Conservation (phyloP, 2,113 vertebrate genomes). For the Heterochromis multidens region DNA sequence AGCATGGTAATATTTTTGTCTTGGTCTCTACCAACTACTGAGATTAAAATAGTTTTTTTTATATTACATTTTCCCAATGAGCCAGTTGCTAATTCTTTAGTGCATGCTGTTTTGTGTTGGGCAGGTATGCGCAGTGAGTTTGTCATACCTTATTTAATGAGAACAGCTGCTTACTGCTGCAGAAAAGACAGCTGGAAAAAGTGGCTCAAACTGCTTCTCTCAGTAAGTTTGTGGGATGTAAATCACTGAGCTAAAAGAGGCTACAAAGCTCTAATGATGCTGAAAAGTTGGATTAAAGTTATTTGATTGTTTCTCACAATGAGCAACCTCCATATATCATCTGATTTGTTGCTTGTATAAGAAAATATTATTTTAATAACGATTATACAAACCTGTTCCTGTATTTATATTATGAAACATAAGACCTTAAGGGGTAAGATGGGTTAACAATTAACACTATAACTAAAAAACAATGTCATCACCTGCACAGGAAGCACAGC, state of each 20-base stretch:
- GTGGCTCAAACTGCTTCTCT: neutral
- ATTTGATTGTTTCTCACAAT: neutral
- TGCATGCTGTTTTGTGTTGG: neutral
- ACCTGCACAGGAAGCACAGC: neutral
- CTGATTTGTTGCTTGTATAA: neutral
- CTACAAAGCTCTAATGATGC: neutral
- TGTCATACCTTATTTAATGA: neutral
- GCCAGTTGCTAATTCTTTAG: neutral
- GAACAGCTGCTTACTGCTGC: neutral
- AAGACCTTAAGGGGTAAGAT: neutral
- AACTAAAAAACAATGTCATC: neutral
- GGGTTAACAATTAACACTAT: neutral
- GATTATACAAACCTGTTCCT: neutral
- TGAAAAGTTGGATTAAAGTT: neutral
- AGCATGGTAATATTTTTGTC: neutral
- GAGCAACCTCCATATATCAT: neutral
- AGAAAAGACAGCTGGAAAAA: neutral
- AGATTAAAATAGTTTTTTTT: neutral
- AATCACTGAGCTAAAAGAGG: neutral
- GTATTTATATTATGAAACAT: neutral
- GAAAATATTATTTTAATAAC: neutral
- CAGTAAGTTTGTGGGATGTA: neutral
- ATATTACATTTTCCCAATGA: neutral
- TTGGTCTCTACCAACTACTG: neutral
- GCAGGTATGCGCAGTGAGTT: neutral